A percentile compares a stretch with the other conserved stretches of the same genome.
Conservation (phyloP, 23 tunicate species). For the Ciona savignyi region DNA sequence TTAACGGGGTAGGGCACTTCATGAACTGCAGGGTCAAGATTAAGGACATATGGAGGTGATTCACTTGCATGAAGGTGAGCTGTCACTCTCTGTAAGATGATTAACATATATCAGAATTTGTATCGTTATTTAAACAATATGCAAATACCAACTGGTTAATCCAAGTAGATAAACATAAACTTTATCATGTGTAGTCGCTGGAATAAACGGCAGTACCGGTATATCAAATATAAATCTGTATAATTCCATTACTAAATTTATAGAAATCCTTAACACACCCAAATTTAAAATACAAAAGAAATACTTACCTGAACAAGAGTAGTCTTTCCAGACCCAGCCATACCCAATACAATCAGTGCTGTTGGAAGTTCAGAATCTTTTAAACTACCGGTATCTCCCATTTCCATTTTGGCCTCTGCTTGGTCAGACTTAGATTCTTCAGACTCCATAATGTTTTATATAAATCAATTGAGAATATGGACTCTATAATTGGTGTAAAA, state of each 20-base stretch:
- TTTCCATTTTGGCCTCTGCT: not conserved
- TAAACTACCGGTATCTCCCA: not conserved
- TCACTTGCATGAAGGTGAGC: constrained; percentile 71
- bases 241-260: not conserved
- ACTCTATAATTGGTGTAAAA: too few species aligned
- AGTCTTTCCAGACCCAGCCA: constrained; percentile 99
- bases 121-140: not conserved
- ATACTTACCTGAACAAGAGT: constrained; percentile 87
- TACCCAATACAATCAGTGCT: constrained; percentile 80
- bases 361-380: constrained; percentile 33
- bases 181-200: not conserved
- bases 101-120: too few species aligned
- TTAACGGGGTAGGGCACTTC: constrained; percentile 90
- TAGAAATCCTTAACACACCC: too few species aligned
- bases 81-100: constrained; percentile 58
- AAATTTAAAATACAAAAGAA: not conserved
- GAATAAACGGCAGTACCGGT: not conserved
- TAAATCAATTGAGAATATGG: too few species aligned
- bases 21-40: constrained; percentile 96
- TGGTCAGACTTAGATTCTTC: not conserved
- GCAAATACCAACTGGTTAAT: too few species aligned
- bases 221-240: not conserved
- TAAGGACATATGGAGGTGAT: constrained; percentile 86
- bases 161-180: not conserved
- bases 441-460: not conserved